Base-by-base conservation (phyloP, 1,140 invertebrate species). In the Hyphantria cunea region DNA sequence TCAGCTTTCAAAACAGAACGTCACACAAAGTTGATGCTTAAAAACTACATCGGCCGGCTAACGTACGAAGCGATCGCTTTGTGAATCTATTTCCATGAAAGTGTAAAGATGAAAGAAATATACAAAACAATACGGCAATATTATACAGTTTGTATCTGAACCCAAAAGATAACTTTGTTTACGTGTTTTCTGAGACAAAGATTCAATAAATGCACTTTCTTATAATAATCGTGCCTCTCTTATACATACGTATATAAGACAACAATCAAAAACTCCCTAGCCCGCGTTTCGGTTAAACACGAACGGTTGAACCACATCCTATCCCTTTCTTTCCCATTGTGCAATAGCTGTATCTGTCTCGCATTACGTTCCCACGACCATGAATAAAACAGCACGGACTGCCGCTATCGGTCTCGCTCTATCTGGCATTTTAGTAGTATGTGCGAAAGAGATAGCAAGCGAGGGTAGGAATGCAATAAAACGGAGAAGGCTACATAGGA, bases 341-440 rank as follows among this genome's bases (percentile, higher is more conserved):
- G 64, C 37, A 54, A 61, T 53, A 32, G 50, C 64, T 85, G 73
- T 64, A 60, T 52, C 82, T 64, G 68, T 86, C 76, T 79, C 84
- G 63, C 71, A 69, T 82, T 82, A 78, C 80, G 73, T 72, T 68
- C 74, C 74, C 74, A 12, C 31, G 41, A 56, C 74, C 79, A 82
- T 86, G 80, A 86, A 86, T 84, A 83, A 86, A 86, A 82, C 80
- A 86, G 83, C 80, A 80, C 74, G 71, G 82, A 66, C 66, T 72
- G 74, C 64, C 74, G 73, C 78, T 82, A 77, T 68, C 82, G 73
- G 67, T 85, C 80, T 76, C 79, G 49, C 74, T 85, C 78, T 48
- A 44, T 49, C 51, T 53, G 45, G 54, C 50, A 52, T 64, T 62
- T 68, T 69, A 42, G 14, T 56, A 31, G 51, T 54, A 53, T 44